These are phyloP conservation scores for Dryoscopus gambensis DNA, from an alignment of 2,113 vertebrate genomes.

Conservation along the genomic window DNA sequence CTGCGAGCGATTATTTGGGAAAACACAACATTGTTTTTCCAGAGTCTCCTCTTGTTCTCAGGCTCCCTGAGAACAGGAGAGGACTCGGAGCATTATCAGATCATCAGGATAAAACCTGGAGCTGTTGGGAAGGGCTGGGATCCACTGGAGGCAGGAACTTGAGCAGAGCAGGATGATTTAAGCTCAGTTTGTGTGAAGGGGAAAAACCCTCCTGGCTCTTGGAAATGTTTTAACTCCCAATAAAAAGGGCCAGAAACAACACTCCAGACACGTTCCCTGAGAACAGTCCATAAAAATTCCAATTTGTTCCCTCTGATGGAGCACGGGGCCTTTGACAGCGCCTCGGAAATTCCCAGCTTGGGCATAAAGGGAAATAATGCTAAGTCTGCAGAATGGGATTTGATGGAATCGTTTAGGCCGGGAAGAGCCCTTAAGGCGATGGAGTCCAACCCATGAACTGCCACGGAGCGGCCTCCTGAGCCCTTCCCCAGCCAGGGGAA, in stretches of 20 bases:
- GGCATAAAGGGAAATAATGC: background rate
- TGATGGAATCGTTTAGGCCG: background rate
- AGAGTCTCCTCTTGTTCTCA: background rate
- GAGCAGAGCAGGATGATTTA: background rate
- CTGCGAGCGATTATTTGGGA: background rate
- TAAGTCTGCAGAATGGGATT: background rate
- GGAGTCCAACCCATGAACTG: background rate
- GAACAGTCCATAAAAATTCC: background rate
- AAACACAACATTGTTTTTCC: background rate
- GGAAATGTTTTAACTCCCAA: background rate
- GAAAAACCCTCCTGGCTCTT: background rate
- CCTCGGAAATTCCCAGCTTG: background rate
- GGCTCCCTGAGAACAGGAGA: background rate
- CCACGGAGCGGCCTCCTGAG: background rate
- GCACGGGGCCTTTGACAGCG: background rate
- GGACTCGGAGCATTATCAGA: background rate
- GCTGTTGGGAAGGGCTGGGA: background rate
- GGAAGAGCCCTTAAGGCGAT: background rate
- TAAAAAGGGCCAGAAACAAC: background rate
- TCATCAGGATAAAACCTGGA: background rate
- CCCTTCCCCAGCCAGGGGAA: background rate
- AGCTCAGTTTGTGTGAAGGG: background rate
- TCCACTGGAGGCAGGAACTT: rapidly evolving
- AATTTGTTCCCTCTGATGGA: background rate
- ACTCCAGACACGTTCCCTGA: background rate